phyloP scores from a whole-genome alignment of 2,113 vertebrate genomes.

The Pholis gunnellus region DNA sequence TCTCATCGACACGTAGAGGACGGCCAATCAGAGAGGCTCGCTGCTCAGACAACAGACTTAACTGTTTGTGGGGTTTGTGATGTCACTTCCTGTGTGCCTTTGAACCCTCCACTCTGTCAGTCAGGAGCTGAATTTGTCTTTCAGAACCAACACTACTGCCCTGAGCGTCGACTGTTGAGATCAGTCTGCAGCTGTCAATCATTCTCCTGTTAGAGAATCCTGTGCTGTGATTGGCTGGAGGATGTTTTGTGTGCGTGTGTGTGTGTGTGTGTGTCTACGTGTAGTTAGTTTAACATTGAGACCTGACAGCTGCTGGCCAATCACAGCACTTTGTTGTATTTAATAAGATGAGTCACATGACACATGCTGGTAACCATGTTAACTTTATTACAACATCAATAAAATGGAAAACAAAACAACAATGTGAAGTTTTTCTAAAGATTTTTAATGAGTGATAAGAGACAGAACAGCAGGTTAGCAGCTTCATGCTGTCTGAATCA shows the following conservation, averaged over 20 bases:
- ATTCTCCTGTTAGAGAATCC: background rate
- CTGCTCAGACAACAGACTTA: background rate
- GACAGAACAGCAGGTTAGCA: too few species aligned
- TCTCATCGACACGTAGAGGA: slow-evolving; percentile 89
- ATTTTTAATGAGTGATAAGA: background rate
- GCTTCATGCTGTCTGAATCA: too few species aligned
- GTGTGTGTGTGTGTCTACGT: background rate
- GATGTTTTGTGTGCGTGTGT: background rate
- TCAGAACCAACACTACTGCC: background rate
- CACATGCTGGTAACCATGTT: slow-evolving; percentile 22
- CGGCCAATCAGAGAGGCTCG: background rate
- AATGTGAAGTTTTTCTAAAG: background rate
- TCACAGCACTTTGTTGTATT: background rate
- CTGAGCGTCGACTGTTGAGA: background rate
- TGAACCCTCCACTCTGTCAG: background rate
- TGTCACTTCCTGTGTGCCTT: slow-evolving; percentile 59
- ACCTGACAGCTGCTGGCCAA: slow-evolving; percentile 1
- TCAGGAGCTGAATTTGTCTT: background rate
- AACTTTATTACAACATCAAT: slow-evolving; percentile 33
- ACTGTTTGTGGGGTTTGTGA: slow-evolving; percentile 27
- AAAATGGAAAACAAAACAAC: slow-evolving; percentile 12
- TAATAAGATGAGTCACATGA: background rate
- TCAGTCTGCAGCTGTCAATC: background rate
- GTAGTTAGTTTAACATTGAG: background rate
- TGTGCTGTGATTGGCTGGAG: too few species aligned